These are phyloP conservation scores for Dicyrtoma fusca DNA, from an alignment of 2,888 invertebrate genomes.

Conservation along the genomic window DNA sequence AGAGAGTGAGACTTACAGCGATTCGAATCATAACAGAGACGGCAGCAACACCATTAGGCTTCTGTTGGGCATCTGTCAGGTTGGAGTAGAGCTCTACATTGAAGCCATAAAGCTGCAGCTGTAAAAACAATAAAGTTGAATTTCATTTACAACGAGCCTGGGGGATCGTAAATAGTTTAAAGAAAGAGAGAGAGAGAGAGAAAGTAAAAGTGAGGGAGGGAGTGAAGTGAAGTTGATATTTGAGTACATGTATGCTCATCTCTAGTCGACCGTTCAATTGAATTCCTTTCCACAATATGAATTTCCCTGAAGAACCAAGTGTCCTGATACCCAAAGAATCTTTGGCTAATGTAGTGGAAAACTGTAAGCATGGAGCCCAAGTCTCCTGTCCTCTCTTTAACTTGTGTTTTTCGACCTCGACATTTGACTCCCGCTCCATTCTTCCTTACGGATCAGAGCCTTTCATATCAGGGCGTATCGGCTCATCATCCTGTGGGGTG, in stretches of 20 bases:
- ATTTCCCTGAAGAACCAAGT: slow-evolving; percentile 13
- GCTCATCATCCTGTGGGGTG: too few species aligned
- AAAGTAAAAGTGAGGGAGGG: slow-evolving; percentile 6
- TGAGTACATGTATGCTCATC: slow-evolving; percentile 22
- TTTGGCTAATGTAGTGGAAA: slow-evolving; percentile 32
- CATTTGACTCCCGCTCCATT: slow-evolving; percentile 25
- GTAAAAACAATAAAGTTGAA: slow-evolving; percentile 59
- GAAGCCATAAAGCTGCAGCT: slow-evolving; percentile 97
- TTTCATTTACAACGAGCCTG: slow-evolving; percentile 37
- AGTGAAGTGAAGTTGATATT: slow-evolving; percentile 7
- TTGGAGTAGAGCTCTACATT: slow-evolving; percentile 96
- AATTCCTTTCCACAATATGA: slow-evolving; percentile 45
- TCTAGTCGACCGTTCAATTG: slow-evolving; percentile 37
- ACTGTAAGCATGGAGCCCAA: neutral
- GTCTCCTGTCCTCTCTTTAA: slow-evolving; percentile 8
- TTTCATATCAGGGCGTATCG: too few species aligned
- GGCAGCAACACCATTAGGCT: slow-evolving; percentile 94
- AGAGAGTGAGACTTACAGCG: slow-evolving; percentile 35
- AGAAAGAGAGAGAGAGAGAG: neutral
- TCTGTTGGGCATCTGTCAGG: slow-evolving; percentile 93
- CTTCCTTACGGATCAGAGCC: neutral
- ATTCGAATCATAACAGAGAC: slow-evolving; percentile 95
- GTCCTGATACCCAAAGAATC: slow-evolving; percentile 5
- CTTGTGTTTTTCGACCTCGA: slow-evolving; percentile 17
- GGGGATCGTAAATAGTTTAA: neutral